These are phyloP conservation scores for Lutjanus erythropterus DNA, from an alignment of 2,113 vertebrate species.

Conservation along the genomic window DNA sequence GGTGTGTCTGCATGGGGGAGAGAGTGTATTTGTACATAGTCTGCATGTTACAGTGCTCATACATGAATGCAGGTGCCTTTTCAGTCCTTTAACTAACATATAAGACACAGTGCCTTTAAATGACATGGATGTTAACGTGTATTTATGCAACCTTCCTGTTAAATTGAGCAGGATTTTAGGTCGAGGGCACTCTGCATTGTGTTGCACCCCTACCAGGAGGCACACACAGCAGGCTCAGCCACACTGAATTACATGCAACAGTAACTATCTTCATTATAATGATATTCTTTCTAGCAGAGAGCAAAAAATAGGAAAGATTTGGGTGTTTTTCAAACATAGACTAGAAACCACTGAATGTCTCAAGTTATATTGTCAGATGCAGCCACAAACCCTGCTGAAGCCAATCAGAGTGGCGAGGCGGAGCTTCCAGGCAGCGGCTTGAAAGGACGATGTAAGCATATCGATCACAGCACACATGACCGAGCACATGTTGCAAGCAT, in stretches of 20 bases:
- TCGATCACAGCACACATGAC: conserved; percentile 76
- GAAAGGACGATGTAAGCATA: conserved; percentile 72
- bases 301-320: conserved; percentile 44
- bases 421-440: conserved; percentile 63
- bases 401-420: conserved; percentile 63
- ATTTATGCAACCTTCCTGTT: conserved; percentile 6
- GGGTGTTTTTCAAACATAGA: conserved; percentile 38
- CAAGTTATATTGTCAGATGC: conserved; percentile 45
- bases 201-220: conserved; percentile 65
- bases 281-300: conserved; percentile 56
- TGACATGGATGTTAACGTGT: neutral
- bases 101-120: conserved; percentile 17
- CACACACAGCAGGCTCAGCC: conserved; percentile 75
- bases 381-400: conserved; percentile 49
- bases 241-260: conserved; percentile 79
- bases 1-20: conserved; percentile 67
- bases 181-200: conserved; percentile 41
- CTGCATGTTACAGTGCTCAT: conserved; percentile 39
- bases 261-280: conserved; percentile 75
- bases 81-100: conserved; percentile 3
- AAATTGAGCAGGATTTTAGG: conserved; percentile 36
- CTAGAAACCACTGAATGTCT: conserved; percentile 36
- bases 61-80: conserved; percentile 11
- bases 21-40: conserved; percentile 61
- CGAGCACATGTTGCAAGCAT: conserved; percentile 71